A percentile compares a stretch with the other conserved stretches of the same genome.
Conservation (phyloP, 2,888 invertebrate genomes). For the Drosophila stalkeri region DNA sequence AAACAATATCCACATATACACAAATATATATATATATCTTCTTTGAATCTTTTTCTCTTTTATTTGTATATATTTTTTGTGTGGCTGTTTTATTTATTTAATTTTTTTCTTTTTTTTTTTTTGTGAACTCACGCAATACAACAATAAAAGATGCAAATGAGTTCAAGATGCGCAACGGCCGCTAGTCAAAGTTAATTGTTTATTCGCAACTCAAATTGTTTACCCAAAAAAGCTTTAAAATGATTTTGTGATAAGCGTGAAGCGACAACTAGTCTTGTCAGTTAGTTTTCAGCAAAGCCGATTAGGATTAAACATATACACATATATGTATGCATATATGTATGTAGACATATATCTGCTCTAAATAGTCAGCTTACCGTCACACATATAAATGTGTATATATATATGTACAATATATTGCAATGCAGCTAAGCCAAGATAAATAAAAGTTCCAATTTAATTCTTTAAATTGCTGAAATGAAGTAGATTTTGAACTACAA, state of each 20-base stretch:
- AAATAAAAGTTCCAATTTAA: no score
- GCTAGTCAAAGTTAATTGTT: slow-evolving; percentile 46
- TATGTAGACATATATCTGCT: not conserved
- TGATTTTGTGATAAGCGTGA: slow-evolving; percentile 45
- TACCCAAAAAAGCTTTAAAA: slow-evolving; percentile 36
- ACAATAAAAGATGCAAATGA: slow-evolving; percentile 64
- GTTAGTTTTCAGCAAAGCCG: not conserved
- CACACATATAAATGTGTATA: not conserved
- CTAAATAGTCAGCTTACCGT: not conserved
- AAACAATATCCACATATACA: slow-evolving; percentile 12
- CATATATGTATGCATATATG: not conserved
- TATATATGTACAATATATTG: not conserved
- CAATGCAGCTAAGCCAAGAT: no score
- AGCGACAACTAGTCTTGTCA: slow-evolving; percentile 11
- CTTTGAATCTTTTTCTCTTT: slow-evolving; percentile 34
- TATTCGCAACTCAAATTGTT: slow-evolving; percentile 49
- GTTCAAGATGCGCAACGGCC: slow-evolving; percentile 44
- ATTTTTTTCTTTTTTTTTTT: not conserved
- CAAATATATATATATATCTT: slow-evolving; percentile 14
- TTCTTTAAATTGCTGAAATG: not conserved
- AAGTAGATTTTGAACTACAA: not conserved
- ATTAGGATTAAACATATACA: not conserved
- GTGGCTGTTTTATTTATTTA: not conserved
- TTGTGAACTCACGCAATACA: slow-evolving; percentile 43
- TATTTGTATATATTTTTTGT: slow-evolving; percentile 28